These are phyloP conservation scores for Liparis tanakae DNA, from an alignment of 2,797 vertebrate species.

Conservation along the genomic window DNA sequence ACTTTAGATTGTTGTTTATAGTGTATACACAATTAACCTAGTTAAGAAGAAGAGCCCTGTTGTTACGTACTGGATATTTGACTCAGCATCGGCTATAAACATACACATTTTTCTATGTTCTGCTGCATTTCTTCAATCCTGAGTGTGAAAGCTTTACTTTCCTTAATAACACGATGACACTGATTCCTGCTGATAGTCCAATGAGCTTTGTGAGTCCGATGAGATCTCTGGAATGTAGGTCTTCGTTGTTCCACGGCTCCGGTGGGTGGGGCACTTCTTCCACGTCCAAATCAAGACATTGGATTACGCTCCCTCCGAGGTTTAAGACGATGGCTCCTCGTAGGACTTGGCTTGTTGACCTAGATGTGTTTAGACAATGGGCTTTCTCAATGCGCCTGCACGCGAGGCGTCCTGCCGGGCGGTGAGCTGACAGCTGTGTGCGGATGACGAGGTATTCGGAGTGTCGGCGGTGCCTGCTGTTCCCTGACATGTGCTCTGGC, in stretches of 20 bases:
- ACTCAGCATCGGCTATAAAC: background rate
- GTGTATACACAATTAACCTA: background rate
- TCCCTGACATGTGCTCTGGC: conserved; percentile 68
- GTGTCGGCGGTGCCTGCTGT: conserved; percentile 68
- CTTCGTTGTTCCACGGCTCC: conserved; percentile 47
- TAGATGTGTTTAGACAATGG: conserved; percentile 75
- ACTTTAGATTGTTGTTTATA: background rate
- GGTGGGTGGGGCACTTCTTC: conserved; percentile 61
- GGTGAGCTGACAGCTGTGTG: conserved; percentile 65
- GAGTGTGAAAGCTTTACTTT: background rate
- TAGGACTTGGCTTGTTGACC: conserved; percentile 64
- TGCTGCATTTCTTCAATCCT: too few species aligned
- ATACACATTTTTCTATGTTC: too few species aligned
- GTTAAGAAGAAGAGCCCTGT: background rate
- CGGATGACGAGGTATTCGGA: conserved; percentile 74
- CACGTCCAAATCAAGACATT: conserved; percentile 61
- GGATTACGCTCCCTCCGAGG: conserved; percentile 64
- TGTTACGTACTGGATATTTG: background rate
- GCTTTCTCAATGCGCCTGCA: conserved; percentile 70
- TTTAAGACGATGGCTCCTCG: conserved; percentile 52
- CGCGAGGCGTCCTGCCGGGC: conserved; percentile 59
- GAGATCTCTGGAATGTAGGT: conserved; percentile 59
- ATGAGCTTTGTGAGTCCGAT: conserved; percentile 46
- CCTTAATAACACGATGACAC: conserved; percentile 39
- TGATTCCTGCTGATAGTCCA: conserved; percentile 55